These are phyloP conservation scores for Syngnathus floridae DNA, from an alignment of 2,113 vertebrate genomes.

Conservation along the genomic window DNA sequence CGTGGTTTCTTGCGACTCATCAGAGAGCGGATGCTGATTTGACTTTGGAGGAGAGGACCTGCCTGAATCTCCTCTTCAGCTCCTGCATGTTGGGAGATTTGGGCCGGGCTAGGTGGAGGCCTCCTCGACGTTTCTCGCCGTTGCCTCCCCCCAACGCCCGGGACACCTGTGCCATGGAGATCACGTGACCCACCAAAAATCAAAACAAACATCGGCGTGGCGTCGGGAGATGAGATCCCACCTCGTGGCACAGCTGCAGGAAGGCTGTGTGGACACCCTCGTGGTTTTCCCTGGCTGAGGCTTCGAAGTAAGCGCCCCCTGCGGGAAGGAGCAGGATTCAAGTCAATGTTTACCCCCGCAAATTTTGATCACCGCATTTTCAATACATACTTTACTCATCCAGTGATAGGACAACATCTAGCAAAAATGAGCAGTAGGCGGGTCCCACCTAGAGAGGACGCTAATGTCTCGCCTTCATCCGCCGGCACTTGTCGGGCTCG, in stretches of 20 bases:
- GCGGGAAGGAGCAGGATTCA: constrained; percentile 17
- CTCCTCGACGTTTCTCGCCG: constrained; percentile 83
- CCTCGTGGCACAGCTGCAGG: constrained; percentile 84
- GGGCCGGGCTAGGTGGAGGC: constrained; percentile 83
- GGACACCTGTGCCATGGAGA: constrained; percentile 59
- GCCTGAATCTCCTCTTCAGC: constrained; percentile 84
- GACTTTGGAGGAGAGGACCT: constrained; percentile 85
- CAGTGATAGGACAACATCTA: neutral
- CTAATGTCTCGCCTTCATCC: constrained; percentile 79
- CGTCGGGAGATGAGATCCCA: constrained; percentile 14
- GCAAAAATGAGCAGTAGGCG: neutral
- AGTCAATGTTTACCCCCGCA: too few species aligned
- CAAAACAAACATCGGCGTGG: neutral
- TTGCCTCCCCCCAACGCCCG: constrained; percentile 75
- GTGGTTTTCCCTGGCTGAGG: constrained; percentile 84
- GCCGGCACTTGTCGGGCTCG: constrained; percentile 81
- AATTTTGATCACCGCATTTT: too few species aligned
- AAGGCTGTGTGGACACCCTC: constrained; percentile 82
- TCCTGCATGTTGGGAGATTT: constrained; percentile 95
- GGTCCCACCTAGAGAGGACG: constrained; percentile 70
- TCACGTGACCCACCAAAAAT: neutral
- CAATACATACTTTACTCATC: too few species aligned
- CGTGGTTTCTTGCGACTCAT: constrained; percentile 25
- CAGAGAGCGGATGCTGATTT: constrained; percentile 77
- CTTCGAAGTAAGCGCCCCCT: constrained; percentile 78